Evolutionary conservation across 2,888 invertebrate species (phyloP).

Genomic region (Acronicta aceris): DNA sequence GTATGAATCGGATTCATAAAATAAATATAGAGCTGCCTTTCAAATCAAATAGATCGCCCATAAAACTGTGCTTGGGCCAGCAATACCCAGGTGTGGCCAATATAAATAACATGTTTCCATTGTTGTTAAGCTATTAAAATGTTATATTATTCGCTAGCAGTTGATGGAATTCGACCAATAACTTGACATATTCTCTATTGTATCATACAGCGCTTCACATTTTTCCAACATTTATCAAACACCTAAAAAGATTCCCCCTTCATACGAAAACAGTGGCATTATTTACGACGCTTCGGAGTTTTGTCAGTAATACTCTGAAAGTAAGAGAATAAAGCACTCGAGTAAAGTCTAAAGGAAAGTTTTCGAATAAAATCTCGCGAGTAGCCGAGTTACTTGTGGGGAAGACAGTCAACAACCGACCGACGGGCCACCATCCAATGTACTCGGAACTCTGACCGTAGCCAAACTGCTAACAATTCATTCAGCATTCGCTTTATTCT

Average conservation of each 20-base stretch:
- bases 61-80: slow-evolving; percentile 30
- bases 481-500: slow-evolving; percentile 26
- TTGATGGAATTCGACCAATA: too few relatives aligned
- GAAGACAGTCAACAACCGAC: slow-evolving; percentile 30
- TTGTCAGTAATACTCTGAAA: slow-evolving; percentile 38
- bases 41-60: slow-evolving; percentile 45
- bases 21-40: slow-evolving; percentile 30
- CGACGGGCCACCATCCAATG: slow-evolving; percentile 18
- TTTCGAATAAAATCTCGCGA: slow-evolving; percentile 57
- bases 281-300: slow-evolving; percentile 43
- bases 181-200: too few relatives aligned
- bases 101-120: slow-evolving; percentile 5
- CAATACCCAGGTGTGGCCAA: slow-evolving; percentile 22
- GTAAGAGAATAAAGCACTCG: slow-evolving; percentile 55
- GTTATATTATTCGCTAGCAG: background rate
- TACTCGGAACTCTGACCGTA: slow-evolving; percentile 37
- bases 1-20: slow-evolving; percentile 30
- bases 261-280: slow-evolving; percentile 29
- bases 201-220: background rate
- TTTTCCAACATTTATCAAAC: slow-evolving; percentile 4
- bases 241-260: slow-evolving; percentile 10
- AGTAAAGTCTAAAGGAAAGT: slow-evolving; percentile 49
- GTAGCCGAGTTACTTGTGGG: slow-evolving; percentile 52
- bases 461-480: slow-evolving; percentile 31
- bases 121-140: slow-evolving; percentile 6